phyloP scores from a whole-genome alignment of 2,797 vertebrate genomes.

The Pristis pectinata region DNA sequence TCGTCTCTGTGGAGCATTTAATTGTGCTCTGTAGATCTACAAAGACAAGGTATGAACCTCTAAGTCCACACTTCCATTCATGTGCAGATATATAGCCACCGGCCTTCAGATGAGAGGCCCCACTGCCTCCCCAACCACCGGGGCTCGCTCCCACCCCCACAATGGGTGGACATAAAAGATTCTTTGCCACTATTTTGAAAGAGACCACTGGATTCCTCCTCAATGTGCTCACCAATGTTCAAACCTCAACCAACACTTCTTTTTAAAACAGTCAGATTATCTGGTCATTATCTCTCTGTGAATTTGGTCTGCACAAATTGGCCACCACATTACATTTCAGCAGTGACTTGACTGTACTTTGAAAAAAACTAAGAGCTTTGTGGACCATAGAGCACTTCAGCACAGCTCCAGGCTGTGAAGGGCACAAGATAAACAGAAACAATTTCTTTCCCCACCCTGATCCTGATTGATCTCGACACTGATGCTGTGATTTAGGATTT shows the following conservation, averaged over 20 bases:
- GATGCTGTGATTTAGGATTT: not conserved
- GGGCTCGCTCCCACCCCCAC: too few relatives aligned
- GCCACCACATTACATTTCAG: not conserved
- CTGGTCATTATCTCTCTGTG: not conserved
- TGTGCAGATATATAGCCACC: not conserved
- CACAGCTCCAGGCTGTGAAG: not conserved
- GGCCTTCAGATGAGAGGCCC: not conserved
- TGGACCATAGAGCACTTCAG: not conserved
- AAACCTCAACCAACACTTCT: not conserved
- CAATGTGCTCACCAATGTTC: not conserved
- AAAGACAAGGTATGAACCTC: not conserved
- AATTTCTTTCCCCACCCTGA: not conserved
- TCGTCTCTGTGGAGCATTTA: not conserved
- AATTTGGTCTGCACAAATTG: not conserved
- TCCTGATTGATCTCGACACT: not conserved
- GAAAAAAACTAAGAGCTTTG: not conserved
- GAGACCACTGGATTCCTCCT: not conserved
- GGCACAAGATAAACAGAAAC: not conserved
- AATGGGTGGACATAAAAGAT: not conserved
- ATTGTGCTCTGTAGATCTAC: too few relatives aligned
- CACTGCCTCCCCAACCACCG: too few relatives aligned
- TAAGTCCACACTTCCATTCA: not conserved
- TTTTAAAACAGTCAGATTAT: not conserved
- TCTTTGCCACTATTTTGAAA: not conserved
- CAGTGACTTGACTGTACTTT: not conserved